Base-by-base conservation (phyloP, 2,888 invertebrate species). In the Microchrysa polita region DNA sequence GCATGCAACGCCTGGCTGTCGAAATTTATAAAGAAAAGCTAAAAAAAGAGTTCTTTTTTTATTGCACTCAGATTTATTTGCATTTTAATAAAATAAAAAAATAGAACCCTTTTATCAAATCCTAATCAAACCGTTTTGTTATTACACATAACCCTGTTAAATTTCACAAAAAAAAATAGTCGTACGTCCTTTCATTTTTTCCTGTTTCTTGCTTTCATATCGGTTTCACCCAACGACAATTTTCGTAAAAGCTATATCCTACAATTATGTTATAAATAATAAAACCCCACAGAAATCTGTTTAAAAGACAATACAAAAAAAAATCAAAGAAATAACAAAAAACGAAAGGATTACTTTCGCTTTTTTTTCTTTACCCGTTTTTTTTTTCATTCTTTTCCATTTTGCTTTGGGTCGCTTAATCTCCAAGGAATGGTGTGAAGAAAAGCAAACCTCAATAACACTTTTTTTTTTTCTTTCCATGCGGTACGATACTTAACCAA, bases 181-280 rank as follows among this genome's bases (percentile, higher is more conserved):
- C 18, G 5, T 55, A 10, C 55, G 40, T 61, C 16, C 22, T 57
- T 57, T 42, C 61, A 10, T 27, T 2, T 44, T 52, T 53, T 67
- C 53, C 27, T 7, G 27, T 67, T n/a, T 27, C 16, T 53, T 67
- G 67, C 53, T 67, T 67, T 67, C 67, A 67, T 67, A 67, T 67
- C 67, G 23, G 52, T 67, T 67, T 67, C 67, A 67, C 63, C 63
- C 53, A 23, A 48, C 59, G 55, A 22, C 48, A 67, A 67, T 52
- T 20, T 18, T 20, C 18, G 14, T 40, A 72, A 67, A 67, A 52
- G 5, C 4, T 52, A 20, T 55, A 27, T 12, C 60, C 44, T 72
- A 23, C 60, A 72, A 72, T 72, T 72, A 72, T 72, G 72, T 72
- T 72, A 72, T 72, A 72, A 72, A 72, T 60, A 72, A 72, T 61